Conservation (phyloP, 2,797 vertebrate species). For the Pseudochirops corinnae region DNA sequence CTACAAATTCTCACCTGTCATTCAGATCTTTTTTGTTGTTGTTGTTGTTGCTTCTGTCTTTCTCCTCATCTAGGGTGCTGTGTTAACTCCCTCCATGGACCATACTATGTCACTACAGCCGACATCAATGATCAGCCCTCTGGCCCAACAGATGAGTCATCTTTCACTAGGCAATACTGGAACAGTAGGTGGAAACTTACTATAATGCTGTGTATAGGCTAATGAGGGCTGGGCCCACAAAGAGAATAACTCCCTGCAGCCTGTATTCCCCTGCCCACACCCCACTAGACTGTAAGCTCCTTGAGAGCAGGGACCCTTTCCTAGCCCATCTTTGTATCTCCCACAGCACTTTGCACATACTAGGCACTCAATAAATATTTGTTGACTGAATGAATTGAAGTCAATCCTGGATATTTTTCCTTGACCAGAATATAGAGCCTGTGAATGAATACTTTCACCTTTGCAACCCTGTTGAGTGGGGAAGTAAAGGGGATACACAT, state of each 20-base stretch:
- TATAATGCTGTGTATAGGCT: conserved; percentile 54
- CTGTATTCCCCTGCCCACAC: neutral
- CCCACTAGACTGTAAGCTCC: conserved; percentile 10
- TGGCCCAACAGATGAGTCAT: conserved; percentile 98
- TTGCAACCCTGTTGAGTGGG: neutral
- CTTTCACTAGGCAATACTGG: conserved; percentile 95
- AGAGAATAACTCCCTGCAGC: conserved; percentile 43
- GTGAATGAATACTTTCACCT: neutral
- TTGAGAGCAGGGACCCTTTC: neutral
- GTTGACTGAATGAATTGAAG: conserved; percentile 24
- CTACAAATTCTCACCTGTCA: neutral
- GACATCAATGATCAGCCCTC: conserved; percentile 94
- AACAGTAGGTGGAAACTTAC: conserved; percentile 90
- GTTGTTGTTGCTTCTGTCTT: conserved; percentile 55
- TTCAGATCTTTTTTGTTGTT: neutral
- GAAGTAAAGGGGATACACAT: neutral
- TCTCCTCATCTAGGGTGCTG: conserved; percentile 90
- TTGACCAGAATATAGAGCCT: conserved; percentile 28
- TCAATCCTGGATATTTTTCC: neutral
- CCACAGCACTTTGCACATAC: conserved; percentile 26
- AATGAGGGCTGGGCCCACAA: conserved; percentile 28
- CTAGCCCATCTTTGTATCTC: neutral
- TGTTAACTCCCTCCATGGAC: conserved; percentile 98
- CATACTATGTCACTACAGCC: conserved; percentile 98
- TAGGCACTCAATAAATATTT: conserved; percentile 45